phyloP scores from a whole-genome alignment of 2,113 vertebrate genomes.

The Salvelinus sp. region DNA sequence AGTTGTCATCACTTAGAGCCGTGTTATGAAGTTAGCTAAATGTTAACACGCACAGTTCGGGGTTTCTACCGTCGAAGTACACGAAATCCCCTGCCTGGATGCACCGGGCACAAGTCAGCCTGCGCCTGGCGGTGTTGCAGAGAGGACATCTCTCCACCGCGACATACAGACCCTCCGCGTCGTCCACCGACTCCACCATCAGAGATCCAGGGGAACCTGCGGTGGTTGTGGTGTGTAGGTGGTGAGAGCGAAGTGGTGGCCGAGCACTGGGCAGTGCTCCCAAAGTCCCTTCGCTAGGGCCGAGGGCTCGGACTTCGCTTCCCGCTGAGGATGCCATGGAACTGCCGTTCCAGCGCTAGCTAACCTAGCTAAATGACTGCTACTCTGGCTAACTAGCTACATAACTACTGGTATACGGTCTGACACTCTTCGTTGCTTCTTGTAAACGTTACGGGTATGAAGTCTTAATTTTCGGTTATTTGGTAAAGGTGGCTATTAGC shows the following conservation, averaged over 20 bases:
- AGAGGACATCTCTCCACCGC: constrained; percentile 95
- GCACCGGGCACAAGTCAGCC: constrained; percentile 92
- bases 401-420: background rate
- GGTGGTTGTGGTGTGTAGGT: constrained; percentile 30
- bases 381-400: background rate
- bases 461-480: background rate
- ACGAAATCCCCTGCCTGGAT: constrained; percentile 91
- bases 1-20: background rate
- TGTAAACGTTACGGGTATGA: background rate
- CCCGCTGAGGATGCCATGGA: constrained; percentile 85
- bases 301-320: constrained; percentile 34
- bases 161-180: constrained; percentile 91
- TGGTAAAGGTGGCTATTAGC: background rate
- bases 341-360: constrained; percentile 18
- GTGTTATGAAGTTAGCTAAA: background rate
- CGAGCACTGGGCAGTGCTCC: constrained; percentile 37
- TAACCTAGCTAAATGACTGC: constrained; percentile 1
- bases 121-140: constrained; percentile 90
- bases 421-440: constrained; percentile 7
- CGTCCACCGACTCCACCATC: constrained; percentile 81
- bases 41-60: constrained; percentile 75
- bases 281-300: constrained; percentile 33
- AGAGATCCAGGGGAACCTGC: constrained; percentile 39
- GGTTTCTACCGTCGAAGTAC: constrained; percentile 87
- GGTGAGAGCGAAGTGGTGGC: constrained; percentile 44